Conservation (phyloP, 2,888 invertebrate species). For the Calameuta filiformis region DNA sequence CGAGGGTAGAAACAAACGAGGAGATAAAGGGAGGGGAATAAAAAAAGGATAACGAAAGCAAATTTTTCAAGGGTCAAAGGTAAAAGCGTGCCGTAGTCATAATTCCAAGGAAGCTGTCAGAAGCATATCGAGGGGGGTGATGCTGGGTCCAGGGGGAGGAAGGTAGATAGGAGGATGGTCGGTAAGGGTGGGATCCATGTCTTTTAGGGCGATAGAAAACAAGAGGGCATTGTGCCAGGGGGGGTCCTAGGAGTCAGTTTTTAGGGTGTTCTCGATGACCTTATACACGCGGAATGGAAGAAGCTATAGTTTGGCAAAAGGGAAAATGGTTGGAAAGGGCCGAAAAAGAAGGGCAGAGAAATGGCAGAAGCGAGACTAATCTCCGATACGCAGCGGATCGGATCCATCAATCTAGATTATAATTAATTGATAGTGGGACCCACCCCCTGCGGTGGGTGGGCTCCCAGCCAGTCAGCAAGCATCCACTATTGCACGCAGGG, state of each 20-base stretch:
- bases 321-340: background rate
- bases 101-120: slow-evolving; percentile 6
- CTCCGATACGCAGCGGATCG: slow-evolving; percentile 60
- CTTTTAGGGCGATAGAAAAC: background rate
- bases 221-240: background rate
- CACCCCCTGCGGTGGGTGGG: slow-evolving; percentile 54
- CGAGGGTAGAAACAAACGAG: background rate
- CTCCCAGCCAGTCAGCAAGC: background rate
- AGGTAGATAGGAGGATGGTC: background rate
- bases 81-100: background rate
- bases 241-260: background rate
- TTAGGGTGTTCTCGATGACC: slow-evolving; percentile 3
- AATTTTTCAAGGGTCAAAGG: slow-evolving; percentile 8
- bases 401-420: slow-evolving; percentile 67
- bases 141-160: background rate
- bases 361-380: slow-evolving; percentile 65
- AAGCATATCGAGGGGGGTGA: slow-evolving; percentile 5
- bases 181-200: background rate
- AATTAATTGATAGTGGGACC: slow-evolving; percentile 65
- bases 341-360: slow-evolving; percentile 39
- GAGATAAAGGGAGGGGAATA: background rate
- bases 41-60: slow-evolving; percentile 21
- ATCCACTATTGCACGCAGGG: slow-evolving; percentile 22
- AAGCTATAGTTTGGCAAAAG: background rate
- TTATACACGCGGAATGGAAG: background rate